Conservation (phyloP, 2,797 vertebrate species). For the Myioborus miniatus region DNA sequence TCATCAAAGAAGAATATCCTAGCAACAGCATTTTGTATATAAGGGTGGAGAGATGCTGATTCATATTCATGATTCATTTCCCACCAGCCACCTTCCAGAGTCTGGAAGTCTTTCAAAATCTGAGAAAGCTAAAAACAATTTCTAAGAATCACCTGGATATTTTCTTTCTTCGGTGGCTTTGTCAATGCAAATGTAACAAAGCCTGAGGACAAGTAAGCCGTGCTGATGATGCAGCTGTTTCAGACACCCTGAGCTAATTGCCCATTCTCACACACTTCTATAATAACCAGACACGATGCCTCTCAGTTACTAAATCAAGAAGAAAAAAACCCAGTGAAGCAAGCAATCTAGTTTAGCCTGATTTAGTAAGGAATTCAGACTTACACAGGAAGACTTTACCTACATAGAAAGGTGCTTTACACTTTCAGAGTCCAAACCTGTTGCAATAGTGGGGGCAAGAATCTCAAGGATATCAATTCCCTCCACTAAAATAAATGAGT, state of each 20-base stretch:
- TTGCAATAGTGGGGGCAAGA: background rate
- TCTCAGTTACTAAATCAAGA: background rate
- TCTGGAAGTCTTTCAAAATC: background rate
- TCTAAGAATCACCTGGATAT: background rate
- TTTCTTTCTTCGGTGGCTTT: background rate
- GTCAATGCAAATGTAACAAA: background rate
- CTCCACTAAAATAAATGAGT: background rate
- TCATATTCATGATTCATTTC: slow-evolving; percentile 41
- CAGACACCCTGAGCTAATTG: background rate
- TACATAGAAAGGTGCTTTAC: background rate
- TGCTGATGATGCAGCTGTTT: accelerated
- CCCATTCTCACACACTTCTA: background rate
- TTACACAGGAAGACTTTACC: background rate
- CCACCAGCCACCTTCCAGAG: background rate
- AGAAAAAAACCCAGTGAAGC: background rate
- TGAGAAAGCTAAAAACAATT: background rate
- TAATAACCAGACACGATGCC: background rate
- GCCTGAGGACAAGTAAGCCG: background rate
- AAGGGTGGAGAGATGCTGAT: slow-evolving; percentile 23
- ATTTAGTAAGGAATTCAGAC: background rate
- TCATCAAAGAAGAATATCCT: slow-evolving; percentile 47
- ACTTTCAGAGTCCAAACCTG: background rate
- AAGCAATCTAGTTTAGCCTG: background rate
- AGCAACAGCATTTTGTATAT: slow-evolving; percentile 54
- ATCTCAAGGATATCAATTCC: background rate